These are phyloP conservation scores for Chironex yamaguchii DNA, from an alignment of 30 jellyfish, hydroid and myxozoan species.

Conservation along the genomic window DNA sequence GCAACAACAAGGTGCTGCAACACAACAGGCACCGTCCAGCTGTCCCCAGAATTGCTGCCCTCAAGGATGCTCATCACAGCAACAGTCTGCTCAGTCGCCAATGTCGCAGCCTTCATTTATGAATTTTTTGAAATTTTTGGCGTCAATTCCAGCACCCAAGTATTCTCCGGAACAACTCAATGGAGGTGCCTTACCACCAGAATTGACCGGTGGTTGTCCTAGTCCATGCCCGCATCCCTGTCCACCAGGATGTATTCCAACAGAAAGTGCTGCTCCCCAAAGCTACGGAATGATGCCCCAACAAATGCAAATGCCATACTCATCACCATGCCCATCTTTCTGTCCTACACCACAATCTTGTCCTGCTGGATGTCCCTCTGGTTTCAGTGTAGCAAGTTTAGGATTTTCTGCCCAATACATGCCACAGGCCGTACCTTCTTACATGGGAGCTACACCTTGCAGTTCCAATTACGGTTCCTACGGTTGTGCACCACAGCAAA, in stretches of 20 bases:
- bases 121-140: background rate
- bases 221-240: conserved; percentile 83
- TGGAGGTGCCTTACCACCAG: background rate
- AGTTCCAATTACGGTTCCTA: background rate
- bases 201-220: conserved; percentile 64
- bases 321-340: background rate
- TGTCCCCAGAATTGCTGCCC: background rate
- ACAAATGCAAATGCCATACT: background rate
- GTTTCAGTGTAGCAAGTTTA: background rate
- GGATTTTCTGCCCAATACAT: background rate
- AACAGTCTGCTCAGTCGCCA: no score
- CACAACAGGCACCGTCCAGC: background rate
- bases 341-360: background rate
- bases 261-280: background rate
- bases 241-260: conserved; percentile 75
- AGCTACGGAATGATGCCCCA: background rate
- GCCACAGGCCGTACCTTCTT: background rate
- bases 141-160: background rate
- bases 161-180: background rate
- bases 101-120: background rate
- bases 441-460: background rate
- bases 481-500: background rate
- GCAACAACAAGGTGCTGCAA: background rate
- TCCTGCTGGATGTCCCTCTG: background rate
- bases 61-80: background rate